phyloP scores from a whole-genome alignment of 1,140 invertebrate species.

The Nomia melanderi region DNA sequence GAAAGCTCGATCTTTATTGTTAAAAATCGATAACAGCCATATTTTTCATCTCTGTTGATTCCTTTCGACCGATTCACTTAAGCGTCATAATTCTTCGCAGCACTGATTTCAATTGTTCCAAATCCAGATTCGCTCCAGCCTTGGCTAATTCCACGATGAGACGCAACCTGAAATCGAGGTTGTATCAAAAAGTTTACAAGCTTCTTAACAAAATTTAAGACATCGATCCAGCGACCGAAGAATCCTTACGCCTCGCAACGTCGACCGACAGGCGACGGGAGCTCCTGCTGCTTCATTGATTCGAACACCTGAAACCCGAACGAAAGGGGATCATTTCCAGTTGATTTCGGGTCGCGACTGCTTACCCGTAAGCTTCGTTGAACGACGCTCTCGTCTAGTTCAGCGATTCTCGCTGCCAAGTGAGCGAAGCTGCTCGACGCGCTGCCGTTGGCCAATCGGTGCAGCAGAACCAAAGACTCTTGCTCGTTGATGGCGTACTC shows the following conservation, averaged over 20 bases:
- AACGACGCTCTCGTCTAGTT: slow-evolving; percentile 52
- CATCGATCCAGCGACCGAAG: not conserved
- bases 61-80: not conserved
- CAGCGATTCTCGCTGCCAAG: slow-evolving; percentile 57
- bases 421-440: slow-evolving; percentile 66
- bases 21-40: too few species aligned
- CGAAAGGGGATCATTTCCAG: too few species aligned
- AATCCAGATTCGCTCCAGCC: slow-evolving; percentile 11
- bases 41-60: not conserved
- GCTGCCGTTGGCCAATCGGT: slow-evolving; percentile 59
- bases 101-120: slow-evolving; percentile 53
- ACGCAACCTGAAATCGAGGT: slow-evolving; percentile 47
- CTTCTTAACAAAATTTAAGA: too few species aligned
- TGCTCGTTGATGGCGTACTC: slow-evolving; percentile 58
- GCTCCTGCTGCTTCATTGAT: slow-evolving; percentile 34
- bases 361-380: slow-evolving; percentile 53
- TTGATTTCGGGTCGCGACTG: too few species aligned
- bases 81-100: slow-evolving; percentile 31
- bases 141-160: slow-evolving; percentile 40
- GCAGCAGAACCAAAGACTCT: slow-evolving; percentile 59
- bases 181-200: not conserved
- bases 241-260: slow-evolving; percentile 10
- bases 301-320: slow-evolving; percentile 48
- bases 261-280: slow-evolving; percentile 24
- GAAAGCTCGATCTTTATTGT: too few species aligned